Evolutionary conservation across 2,113 vertebrate species (phyloP), one percentile per base, ranked within the genome.

Genomic region (Dolichallabes microphthalmus): DNA sequence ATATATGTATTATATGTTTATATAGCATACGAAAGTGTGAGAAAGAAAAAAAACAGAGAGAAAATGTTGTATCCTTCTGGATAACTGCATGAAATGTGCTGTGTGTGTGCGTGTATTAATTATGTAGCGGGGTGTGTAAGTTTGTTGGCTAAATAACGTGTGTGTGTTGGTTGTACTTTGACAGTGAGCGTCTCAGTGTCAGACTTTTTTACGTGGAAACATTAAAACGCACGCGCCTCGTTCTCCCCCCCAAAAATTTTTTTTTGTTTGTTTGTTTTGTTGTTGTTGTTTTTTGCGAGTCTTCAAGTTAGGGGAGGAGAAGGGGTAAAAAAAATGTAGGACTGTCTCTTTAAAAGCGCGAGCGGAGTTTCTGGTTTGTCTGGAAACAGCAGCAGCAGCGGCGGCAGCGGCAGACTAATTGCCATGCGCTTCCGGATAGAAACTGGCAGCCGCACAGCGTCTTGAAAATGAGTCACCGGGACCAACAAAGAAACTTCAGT

Each of bases 341-440:
- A 55, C 77, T 91, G 92, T 88, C 91, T 91, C 92, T 94, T 94
- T 94, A 93, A 94, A 90, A 91, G 92, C 90, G 92, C 92, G 92
- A 94, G 95, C 93, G 94, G 95, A 96, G 93, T 96, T 97, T 96
- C 96, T 96, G 95, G 97, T 97, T 96, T 94, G 97, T 98, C 97
- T 99, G 96, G 93, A 94, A 90, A 86, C 89, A 93, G 81, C 90
- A 91, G 92, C 91, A 92, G 93, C 92, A 35, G 32, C 95, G 95
- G n/a, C n/a, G 92, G 83, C 83, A 86, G 95, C 95, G 95, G 92
- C 92, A 97, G 96, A 97, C 96, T 98, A 98, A 98, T 97, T 98
- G 97, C 97, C 96, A 96, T 97, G 96, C 95, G 96, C 97, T 99
- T 98, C 97, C 97, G 97, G 96, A 97, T 96, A 95, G 96, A 97